Base-by-base conservation (phyloP, 2,113 vertebrate species). In the Oryzias woworae region DNA sequence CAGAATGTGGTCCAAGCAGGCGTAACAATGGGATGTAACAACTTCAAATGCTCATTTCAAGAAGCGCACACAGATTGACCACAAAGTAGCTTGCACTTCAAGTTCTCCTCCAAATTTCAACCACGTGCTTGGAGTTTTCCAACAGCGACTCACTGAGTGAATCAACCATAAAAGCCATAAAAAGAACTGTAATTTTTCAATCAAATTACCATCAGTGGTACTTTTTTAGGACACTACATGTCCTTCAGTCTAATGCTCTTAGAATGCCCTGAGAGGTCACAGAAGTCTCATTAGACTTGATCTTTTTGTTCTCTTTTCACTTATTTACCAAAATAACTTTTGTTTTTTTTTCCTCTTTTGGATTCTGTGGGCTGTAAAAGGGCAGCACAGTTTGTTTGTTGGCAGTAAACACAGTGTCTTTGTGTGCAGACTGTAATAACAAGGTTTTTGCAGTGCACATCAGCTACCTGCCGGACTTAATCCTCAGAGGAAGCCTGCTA, bases 61-160 rank as follows among this genome's bases (percentile, higher is more conserved):
- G 66, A 72, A 55, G 65, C 67, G 57, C 60, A 49, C 59, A 58
- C 17, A 49, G 2, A 4, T 7, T 17, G 45, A 45, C 47, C 41
- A 66, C 4, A 71, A 48, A 43, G 28, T 60, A 63, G 4, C 78
- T 78, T 56, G 71, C 62, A 58, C 46, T 24, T 55, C 44, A 53
- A 54, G 59, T 53, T 20, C 74, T 22, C 47, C 66, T 59, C 58
- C 4, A 73, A 82, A 88, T 87, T 78, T 78, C 54, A 85, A 75
- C 77, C 87, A 87, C 77, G 82, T 82, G 84, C 24, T 13, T 55
- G 58, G 20, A 43, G 26, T 78, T 64, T 83, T 85, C 59, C 67
- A 66, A 53, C 16, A 62, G 66, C 81, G 83, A 87, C 60, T 84
- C 77, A 81, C 41, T 61, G 55, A 73, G 62, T 58, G 43, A 52